Percentiles rank a stretch among this genome's conserved stretches.
Conservation (phyloP, 2,888 invertebrate genomes). For the Nysson spinosus region DNA sequence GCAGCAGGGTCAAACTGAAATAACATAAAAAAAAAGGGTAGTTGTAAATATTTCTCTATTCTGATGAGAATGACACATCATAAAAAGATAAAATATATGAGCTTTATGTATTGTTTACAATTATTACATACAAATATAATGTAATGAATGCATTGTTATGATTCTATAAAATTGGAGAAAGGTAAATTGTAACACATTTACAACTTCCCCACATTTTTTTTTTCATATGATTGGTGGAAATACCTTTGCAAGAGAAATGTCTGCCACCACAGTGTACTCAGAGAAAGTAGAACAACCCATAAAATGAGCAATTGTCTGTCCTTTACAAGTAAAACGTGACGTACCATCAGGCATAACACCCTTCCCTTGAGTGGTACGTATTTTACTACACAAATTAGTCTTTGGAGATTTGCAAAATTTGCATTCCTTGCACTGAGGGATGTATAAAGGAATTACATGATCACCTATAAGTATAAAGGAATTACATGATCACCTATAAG, state of each 20-base stretch:
- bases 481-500: not conserved
- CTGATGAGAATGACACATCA: no score
- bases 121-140: no score
- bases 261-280: slow-evolving; percentile 95
- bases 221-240: no score
- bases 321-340: slow-evolving; percentile 89
- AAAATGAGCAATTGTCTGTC: slow-evolving; percentile 89
- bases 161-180: no score
- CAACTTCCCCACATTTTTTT: no score
- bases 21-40: not conserved
- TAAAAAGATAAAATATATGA: no score
- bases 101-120: no score
- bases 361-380: slow-evolving; percentile 90
- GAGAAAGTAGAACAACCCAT: slow-evolving; percentile 98
- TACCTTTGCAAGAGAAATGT: slow-evolving; percentile 97
- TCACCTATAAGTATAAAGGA: slow-evolving; percentile 81
- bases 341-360: slow-evolving; percentile 97
- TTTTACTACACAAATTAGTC: slow-evolving; percentile 97
- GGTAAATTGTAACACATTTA: no score
- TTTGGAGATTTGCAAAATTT: slow-evolving; percentile 97
- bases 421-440: slow-evolving; percentile 97
- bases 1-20: slow-evolving; percentile 85
- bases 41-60: not conserved
- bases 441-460: slow-evolving; percentile 97
- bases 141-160: no score